Base-by-base conservation (phyloP, 2,797 vertebrate genomes). In the Galagoides demidoff region DNA sequence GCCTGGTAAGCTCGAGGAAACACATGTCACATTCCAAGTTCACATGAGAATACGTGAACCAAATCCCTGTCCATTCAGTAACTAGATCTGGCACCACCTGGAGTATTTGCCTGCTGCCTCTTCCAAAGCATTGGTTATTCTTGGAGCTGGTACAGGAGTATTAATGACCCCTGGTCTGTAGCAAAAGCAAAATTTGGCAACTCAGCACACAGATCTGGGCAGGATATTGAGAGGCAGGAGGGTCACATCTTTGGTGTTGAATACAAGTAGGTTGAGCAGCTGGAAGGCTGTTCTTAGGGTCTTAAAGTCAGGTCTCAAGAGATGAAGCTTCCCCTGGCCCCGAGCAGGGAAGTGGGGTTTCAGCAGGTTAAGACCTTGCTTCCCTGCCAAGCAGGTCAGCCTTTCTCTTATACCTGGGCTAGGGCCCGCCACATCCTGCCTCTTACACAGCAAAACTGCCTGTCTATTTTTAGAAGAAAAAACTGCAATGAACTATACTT, bases 401-500 rank as follows among this genome's bases (percentile, higher is more conserved):
- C 43, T 61, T 66, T 31, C 55, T 77, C 5, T 74, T 43, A 6
- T 57, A 34, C 79, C 7, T 66, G 16, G 29, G 39, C 37, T 3
- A 20, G 61, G 74, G n/a, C 70, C 27, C 13, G 45, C 61, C 4
- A 3, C 68, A 27, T 76, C 17, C n/a, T 5, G 23, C 14, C 34
- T 59, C 27, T 92, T 63, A 4, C n/a, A 34, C 1, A 49, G n/a
- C 37, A 78, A 82, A 85, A 45, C 13, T 83, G 20, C 20, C 14
- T 63, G 68, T 90, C 78, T 96, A 96, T 96, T 93, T 98, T 95
- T 85, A 96, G 94, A 79, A 68, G 22, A 34, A 64, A 93, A 84
- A 70, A 71, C 19, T 73, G 52, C 91, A 79, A 7, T 82, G 49
- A 90, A 78, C 70, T 70, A 49, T 61, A 85, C 81, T 93, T 95